Evolutionary conservation across 2,888 invertebrate genomes (phyloP).

Genomic region (Hyles lineata): DNA sequence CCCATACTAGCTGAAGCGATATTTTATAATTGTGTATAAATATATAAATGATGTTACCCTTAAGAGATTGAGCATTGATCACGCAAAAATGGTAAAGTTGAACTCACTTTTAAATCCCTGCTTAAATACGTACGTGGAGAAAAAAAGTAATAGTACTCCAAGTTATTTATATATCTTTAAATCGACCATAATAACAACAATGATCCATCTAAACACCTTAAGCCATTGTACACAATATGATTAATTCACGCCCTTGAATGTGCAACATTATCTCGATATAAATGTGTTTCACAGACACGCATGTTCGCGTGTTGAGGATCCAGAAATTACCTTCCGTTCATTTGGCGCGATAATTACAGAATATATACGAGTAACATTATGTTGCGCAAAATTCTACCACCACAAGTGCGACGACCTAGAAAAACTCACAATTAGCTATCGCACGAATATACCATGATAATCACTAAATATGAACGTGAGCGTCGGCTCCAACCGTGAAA

Average conservation of each 20-base stretch:
- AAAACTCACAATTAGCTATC: slow-evolving; percentile 56
- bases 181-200: not conserved
- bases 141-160: not conserved
- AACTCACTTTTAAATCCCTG: not conserved
- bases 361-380: slow-evolving; percentile 59
- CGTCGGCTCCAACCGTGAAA: slow-evolving; percentile 2
- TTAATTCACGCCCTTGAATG: slow-evolving; percentile 57
- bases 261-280: slow-evolving; percentile 63
- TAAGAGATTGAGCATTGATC: too few species aligned
- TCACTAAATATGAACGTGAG: slow-evolving; percentile 35
- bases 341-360: slow-evolving; percentile 68
- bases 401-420: slow-evolving; percentile 62
- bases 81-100: not conserved
- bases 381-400: slow-evolving; percentile 59
- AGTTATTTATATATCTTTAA: not conserved
- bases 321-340: slow-evolving; percentile 56
- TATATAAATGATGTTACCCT: too few species aligned
- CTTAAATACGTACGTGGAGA: not conserved
- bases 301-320: slow-evolving; percentile 60
- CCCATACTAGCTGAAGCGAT: not conserved
- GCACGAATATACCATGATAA: slow-evolving; percentile 42
- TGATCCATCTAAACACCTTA: not conserved
- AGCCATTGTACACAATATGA: slow-evolving; percentile 8
- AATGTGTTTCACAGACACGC: slow-evolving; percentile 56
- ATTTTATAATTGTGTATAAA: too few species aligned